These are phyloP conservation scores for Parnassius apollo DNA, from an alignment of 2,888 invertebrate species.

Conservation along the genomic window DNA sequence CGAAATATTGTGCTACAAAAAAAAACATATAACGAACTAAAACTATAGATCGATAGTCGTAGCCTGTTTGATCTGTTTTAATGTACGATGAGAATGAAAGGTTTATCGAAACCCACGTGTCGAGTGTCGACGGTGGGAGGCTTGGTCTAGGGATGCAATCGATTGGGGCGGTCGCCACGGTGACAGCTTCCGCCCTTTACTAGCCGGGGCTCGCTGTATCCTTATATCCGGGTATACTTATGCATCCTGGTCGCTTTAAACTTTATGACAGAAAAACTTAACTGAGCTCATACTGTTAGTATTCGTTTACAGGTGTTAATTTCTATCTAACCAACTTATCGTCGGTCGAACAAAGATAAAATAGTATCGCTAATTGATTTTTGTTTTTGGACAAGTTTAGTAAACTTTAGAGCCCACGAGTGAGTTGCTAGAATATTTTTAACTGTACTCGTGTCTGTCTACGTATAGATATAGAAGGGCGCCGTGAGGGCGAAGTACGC, in stretches of 20 bases:
- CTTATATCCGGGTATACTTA: neutral
- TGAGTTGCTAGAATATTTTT: slow-evolving; percentile 44
- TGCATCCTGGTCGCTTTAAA: neutral
- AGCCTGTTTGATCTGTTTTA: neutral
- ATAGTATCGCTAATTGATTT: slow-evolving; percentile 31
- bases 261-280: neutral
- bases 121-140: slow-evolving; percentile 25
- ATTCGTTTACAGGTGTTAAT: too few relatives aligned
- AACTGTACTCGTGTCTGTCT: slow-evolving; percentile 40
- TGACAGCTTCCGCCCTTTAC: slow-evolving; percentile 30
- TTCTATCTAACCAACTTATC: neutral
- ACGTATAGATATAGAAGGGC: slow-evolving; percentile 31
- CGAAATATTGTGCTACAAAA: too few relatives aligned
- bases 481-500: slow-evolving; percentile 65
- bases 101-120: slow-evolving; percentile 19
- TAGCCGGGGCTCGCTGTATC: slow-evolving; percentile 15
- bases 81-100: slow-evolving; percentile 11
- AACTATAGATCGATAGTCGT: neutral
- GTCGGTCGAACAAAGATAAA: neutral
- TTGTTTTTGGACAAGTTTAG: slow-evolving; percentile 49
- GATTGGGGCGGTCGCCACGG: slow-evolving; percentile 48
- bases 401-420: slow-evolving; percentile 43
- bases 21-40: neutral
- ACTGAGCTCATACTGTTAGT: too few relatives aligned
- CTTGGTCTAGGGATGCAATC: slow-evolving; percentile 39